Conservation (phyloP, 2,797 vertebrate genomes). For the Lutjanus argentimaculatus region DNA sequence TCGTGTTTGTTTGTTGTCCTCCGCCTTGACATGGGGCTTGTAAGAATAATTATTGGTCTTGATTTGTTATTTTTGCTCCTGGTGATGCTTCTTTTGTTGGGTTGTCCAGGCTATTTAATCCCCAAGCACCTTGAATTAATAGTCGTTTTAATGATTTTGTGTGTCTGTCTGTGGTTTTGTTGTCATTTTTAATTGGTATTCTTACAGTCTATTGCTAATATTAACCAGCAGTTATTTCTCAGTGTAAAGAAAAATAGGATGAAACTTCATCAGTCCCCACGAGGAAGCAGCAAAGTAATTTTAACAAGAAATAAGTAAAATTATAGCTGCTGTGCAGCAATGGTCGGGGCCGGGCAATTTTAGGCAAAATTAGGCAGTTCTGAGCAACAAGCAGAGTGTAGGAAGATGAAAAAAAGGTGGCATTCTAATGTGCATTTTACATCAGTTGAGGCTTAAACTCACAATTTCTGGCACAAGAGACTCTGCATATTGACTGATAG, state of each 20-base stretch:
- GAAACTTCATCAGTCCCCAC: neutral
- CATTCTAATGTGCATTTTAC: no score
- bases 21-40: constrained; percentile 33
- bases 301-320: no score
- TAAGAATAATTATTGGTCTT: constrained; percentile 47
- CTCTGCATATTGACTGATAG: no score
- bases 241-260: constrained; percentile 4
- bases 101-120: constrained; percentile 19
- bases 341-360: no score
- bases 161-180: neutral
- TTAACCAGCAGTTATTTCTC: constrained; percentile 5
- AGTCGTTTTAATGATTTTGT: constrained; percentile 15
- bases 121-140: constrained; percentile 14
- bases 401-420: no score
- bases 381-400: no score
- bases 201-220: neutral
- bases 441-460: no score
- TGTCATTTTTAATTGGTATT: neutral
- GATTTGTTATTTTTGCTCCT: constrained; percentile 42
- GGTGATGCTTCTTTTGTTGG: constrained; percentile 16
- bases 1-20: constrained; percentile 49
- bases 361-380: no score
- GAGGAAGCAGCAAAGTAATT: neutral
- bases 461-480: no score
- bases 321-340: no score